Percentiles rank a stretch among this genome's conserved stretches.
Evolutionary conservation across 2,888 invertebrate genomes (phyloP).

Genomic region (Drosophila barbarae): DNA sequence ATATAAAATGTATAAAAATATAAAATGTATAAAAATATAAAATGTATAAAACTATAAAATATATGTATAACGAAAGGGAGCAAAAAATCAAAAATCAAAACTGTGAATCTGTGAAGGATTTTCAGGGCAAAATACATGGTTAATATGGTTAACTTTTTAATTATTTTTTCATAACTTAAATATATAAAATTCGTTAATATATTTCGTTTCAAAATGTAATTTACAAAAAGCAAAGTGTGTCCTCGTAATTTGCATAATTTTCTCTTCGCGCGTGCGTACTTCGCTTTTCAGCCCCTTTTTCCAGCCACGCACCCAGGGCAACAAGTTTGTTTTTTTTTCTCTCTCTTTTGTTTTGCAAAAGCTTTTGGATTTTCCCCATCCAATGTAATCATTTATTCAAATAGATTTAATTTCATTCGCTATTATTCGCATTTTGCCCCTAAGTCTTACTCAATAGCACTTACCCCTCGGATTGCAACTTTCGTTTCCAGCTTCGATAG

Average conservation of each 20-base stretch:
- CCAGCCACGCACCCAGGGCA: constrained; percentile 27
- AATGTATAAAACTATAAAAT: too few species aligned
- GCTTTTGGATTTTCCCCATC: constrained; percentile 16
- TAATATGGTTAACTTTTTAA: too few species aligned
- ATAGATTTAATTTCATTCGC: constrained; percentile 60
- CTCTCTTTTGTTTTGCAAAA: constrained; percentile 7
- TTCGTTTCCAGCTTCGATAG: not conserved
- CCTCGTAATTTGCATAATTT: constrained; percentile 58
- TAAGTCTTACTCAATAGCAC: constrained; percentile 17
- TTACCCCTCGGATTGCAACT: constrained; percentile 22
- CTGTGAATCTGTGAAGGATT: too few species aligned
- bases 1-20: too few species aligned
- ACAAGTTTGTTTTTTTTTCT: constrained; percentile 37
- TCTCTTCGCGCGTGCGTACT: constrained; percentile 57
- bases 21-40: too few species aligned
- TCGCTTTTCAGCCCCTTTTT: constrained; percentile 1
- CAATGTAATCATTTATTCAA: constrained; percentile 65
- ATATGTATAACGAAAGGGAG: too few species aligned
- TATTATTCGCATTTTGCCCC: constrained; percentile 42
- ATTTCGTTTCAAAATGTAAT: not conserved
- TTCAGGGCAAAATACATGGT: too few species aligned
- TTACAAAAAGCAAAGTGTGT: constrained; percentile 8
- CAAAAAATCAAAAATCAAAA: too few species aligned
- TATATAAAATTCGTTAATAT: not conserved
- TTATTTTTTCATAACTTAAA: too few species aligned